A percentile compares a stretch with the other conserved stretches of the same genome.
These are phyloP conservation scores for Sceloporus tristichus DNA, from an alignment of 2,113 vertebrate species.

Conservation along the genomic window DNA sequence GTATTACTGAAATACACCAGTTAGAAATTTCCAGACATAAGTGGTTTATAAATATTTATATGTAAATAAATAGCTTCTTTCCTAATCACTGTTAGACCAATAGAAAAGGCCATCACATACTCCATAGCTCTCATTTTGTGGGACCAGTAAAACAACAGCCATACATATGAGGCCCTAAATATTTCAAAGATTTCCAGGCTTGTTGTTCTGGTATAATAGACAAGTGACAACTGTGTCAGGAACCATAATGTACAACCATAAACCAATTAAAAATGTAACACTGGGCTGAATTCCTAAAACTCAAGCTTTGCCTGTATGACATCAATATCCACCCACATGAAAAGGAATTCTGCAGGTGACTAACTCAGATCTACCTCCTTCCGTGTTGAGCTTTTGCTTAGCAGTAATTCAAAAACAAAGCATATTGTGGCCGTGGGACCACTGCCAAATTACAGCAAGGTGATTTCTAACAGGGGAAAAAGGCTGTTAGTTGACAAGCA, in stretches of 20 bases:
- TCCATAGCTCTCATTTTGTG: background rate
- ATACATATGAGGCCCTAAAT: background rate
- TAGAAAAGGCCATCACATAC: background rate
- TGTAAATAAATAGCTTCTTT: no score
- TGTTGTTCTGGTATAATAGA: background rate
- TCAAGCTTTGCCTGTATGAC: background rate
- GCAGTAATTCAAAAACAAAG: conserved; percentile 38
- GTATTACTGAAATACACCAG: no score
- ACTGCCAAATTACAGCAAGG: conserved; percentile 66
- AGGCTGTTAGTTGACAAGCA: conserved; percentile 53
- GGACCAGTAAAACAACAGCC: no score
- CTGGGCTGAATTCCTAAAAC: background rate
- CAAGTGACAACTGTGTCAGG: background rate
- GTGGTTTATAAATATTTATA: no score
- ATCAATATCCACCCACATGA: background rate
- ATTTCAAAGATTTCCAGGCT: background rate
- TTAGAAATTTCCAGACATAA: no score
- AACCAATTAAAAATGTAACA: background rate
- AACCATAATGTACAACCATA: background rate
- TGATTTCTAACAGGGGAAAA: conserved; percentile 57
- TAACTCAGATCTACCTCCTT: conserved; percentile 57
- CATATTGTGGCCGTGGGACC: conserved; percentile 20
- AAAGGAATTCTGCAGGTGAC: background rate
- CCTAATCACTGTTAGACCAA: no score
- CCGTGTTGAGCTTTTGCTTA: conserved; percentile 39